A percentile compares a stretch with the other conserved stretches of the same genome.
Evolutionary conservation across 2,888 invertebrate genomes (phyloP).

Genomic region (Notodonta ziczac): DNA sequence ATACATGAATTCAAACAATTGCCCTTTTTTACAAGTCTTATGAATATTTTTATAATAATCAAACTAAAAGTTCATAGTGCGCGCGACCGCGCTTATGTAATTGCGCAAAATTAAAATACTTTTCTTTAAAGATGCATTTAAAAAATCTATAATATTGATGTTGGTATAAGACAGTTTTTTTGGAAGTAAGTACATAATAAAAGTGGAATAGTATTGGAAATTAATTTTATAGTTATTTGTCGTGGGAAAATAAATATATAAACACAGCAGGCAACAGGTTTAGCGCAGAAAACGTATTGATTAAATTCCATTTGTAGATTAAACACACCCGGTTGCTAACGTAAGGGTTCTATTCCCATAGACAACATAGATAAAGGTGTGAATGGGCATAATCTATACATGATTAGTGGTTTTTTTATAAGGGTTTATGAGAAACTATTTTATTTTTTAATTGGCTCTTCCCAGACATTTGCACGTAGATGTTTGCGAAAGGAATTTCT

Average conservation of each 20-base stretch:
- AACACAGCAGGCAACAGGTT: constrained; percentile 35
- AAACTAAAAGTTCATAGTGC: too few relatives aligned
- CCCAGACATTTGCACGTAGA: constrained; percentile 37
- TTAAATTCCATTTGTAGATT: constrained; percentile 46
- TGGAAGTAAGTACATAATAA: too few relatives aligned
- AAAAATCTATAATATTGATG: too few relatives aligned
- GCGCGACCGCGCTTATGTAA: too few relatives aligned
- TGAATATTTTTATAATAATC: too few relatives aligned
- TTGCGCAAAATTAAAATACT: too few relatives aligned
- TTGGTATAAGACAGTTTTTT: too few relatives aligned
- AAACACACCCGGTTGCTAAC: constrained; percentile 27
- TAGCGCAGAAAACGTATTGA: constrained; percentile 40
- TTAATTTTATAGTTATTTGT: constrained; percentile 1
- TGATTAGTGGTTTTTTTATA: constrained; percentile 15
- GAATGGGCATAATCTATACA: constrained; percentile 30
- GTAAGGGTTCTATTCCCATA: constrained; percentile 30
- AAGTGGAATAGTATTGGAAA: too few relatives aligned
- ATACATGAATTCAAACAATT: too few relatives aligned
- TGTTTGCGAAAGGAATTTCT: neutral
- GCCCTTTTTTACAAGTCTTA: too few relatives aligned
- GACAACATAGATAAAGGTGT: constrained; percentile 17
- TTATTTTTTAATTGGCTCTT: constrained; percentile 37
- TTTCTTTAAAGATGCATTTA: too few relatives aligned
- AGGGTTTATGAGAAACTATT: constrained; percentile 5
- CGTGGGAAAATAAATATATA: constrained; percentile 43